Conservation (phyloP, 2,113 vertebrate genomes). For the Fulmarus glacialis region DNA sequence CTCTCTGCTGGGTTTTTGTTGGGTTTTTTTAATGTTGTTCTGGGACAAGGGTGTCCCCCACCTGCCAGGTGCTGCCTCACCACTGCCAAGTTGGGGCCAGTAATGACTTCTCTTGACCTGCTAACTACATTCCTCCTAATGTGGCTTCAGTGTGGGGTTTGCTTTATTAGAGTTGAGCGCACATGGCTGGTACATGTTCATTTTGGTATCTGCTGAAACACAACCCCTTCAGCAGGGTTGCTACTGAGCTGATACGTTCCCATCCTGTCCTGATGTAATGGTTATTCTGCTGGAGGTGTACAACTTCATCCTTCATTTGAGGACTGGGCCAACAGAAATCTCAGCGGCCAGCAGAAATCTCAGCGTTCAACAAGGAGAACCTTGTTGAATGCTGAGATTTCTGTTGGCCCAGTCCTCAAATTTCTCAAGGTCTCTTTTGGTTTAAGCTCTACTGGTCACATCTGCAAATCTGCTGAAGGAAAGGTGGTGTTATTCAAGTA, state of each 20-base stretch:
- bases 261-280: not conserved
- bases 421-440: not conserved
- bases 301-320: not conserved
- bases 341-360: too few relatives aligned
- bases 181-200: not conserved
- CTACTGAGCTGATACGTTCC: not conserved
- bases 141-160: not conserved
- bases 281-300: not conserved
- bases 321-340: too few relatives aligned
- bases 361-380: too few relatives aligned
- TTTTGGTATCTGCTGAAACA: not conserved
- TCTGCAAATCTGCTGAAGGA: not conserved
- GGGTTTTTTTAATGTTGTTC: not conserved
- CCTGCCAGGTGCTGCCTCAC: not conserved
- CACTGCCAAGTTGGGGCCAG: not conserved
- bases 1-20: not conserved
- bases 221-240: not conserved
- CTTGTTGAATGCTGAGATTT: not conserved
- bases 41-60: not conserved
- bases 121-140: not conserved
- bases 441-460: not conserved
- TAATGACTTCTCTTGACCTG: not conserved
- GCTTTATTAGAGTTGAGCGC: not conserved
- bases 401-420: not conserved
- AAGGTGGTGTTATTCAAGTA: not conserved